Evolutionary conservation across 2,113 vertebrate genomes (phyloP).

Genomic region (Orientallactaga bullata): DNA sequence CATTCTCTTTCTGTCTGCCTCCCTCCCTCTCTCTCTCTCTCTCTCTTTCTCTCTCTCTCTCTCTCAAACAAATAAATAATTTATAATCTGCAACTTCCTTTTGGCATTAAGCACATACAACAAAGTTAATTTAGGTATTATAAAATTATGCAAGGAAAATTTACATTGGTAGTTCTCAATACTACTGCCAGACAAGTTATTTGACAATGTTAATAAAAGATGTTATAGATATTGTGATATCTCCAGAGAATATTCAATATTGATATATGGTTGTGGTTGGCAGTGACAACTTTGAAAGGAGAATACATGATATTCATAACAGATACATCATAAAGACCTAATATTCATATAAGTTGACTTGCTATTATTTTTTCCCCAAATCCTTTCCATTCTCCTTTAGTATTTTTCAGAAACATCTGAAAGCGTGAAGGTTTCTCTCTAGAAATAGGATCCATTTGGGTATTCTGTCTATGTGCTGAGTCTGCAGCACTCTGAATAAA

Average conservation of each 20-base stretch:
- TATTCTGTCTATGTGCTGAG: background rate
- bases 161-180: background rate
- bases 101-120: background rate
- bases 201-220: background rate
- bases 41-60: too few relatives aligned
- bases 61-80: background rate
- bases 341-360: background rate
- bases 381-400: background rate
- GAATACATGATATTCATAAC: background rate
- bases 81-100: background rate
- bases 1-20: too few relatives aligned
- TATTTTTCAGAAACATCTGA: constrained; percentile 24
- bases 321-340: background rate
- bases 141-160: background rate
- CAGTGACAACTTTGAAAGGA: background rate
- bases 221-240: background rate
- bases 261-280: background rate
- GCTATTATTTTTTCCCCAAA: background rate
- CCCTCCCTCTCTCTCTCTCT: too few relatives aligned
- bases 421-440: constrained; percentile 31
- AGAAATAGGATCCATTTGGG: background rate
- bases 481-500: background rate
- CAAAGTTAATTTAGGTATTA: background rate
- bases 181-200: background rate
- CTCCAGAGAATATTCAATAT: background rate